Conservation (phyloP, 2,113 vertebrate genomes). For the Phasianus colchicus region DNA sequence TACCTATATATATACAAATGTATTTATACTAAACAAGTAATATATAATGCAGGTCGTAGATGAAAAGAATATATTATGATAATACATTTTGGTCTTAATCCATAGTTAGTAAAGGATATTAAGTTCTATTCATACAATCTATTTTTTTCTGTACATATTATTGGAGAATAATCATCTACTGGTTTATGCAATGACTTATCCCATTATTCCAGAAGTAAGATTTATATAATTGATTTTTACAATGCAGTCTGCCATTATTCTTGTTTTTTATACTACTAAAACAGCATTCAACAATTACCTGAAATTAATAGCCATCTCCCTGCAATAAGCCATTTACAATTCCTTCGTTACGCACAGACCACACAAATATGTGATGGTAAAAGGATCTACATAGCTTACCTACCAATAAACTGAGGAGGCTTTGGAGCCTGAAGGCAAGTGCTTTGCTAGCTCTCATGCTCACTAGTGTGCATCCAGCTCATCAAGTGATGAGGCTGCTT, state of each 20-base stretch:
- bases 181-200: background rate
- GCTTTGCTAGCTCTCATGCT: constrained; percentile 62
- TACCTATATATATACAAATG: background rate
- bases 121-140: background rate
- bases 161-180: background rate
- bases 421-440: constrained; percentile 32
- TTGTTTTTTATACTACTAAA: background rate
- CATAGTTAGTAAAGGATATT: background rate
- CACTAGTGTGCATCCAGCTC: background rate
- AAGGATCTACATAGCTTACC: background rate
- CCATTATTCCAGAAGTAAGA: background rate
- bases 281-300: background rate
- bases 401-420: constrained; percentile 57
- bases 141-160: background rate
- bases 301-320: background rate
- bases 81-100: background rate
- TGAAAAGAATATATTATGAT: background rate
- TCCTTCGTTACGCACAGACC: rapidly evolving
- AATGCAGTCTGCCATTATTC: background rate
- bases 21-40: background rate
- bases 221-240: background rate
- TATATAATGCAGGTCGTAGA: background rate
- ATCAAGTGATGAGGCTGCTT: constrained; percentile 1
- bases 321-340: background rate
- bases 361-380: background rate